Evolutionary conservation across 2,888 invertebrate genomes (phyloP).

Genomic region (Drosophila falleni): DNA sequence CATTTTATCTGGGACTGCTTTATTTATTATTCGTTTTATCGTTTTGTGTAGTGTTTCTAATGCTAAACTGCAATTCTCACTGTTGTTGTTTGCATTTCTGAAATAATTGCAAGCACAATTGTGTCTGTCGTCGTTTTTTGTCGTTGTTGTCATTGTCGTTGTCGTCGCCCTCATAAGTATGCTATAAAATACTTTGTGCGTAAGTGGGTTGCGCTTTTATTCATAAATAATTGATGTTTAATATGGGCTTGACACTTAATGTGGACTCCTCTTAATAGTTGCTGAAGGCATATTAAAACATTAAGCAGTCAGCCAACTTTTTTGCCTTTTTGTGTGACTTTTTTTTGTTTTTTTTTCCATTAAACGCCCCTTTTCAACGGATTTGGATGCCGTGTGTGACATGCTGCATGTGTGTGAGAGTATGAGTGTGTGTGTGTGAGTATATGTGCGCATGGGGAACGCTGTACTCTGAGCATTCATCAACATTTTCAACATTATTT

Average conservation of each 20-base stretch:
- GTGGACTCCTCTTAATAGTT: conserved; percentile 69
- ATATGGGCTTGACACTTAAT: conserved; percentile 72
- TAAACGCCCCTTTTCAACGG: conserved; percentile 30
- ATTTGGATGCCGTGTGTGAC: background rate
- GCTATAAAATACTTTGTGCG: conserved; percentile 69
- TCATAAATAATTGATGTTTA: conserved; percentile 72
- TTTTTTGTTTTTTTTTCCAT: conserved; percentile 20
- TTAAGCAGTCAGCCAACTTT: conserved; percentile 49
- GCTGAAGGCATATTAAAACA: conserved; percentile 77
- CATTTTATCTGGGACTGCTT: conserved; percentile 23
- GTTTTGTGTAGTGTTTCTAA: conserved; percentile 15
- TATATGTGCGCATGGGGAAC: conserved; percentile 12
- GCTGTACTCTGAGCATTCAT: conserved; percentile 57
- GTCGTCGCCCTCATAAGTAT: conserved; percentile 59
- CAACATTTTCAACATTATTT: conserved; percentile 70
- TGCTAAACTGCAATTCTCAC: conserved; percentile 52
- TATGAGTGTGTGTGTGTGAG: conserved; percentile 1
- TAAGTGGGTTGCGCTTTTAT: conserved; percentile 56
- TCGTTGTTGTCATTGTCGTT: background rate
- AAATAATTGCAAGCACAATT: conserved; percentile 65
- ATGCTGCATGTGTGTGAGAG: conserved; percentile 1
- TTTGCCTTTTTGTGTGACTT: conserved; percentile 1
- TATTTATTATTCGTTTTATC: conserved; percentile 35
- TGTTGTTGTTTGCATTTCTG: conserved; percentile 41
- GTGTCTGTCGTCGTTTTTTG: conserved; percentile 36